A percentile compares a stretch with the other conserved stretches of the same genome.
phyloP scores from a whole-genome alignment of 2,888 invertebrate species.

The Agrilus biguttatus region DNA sequence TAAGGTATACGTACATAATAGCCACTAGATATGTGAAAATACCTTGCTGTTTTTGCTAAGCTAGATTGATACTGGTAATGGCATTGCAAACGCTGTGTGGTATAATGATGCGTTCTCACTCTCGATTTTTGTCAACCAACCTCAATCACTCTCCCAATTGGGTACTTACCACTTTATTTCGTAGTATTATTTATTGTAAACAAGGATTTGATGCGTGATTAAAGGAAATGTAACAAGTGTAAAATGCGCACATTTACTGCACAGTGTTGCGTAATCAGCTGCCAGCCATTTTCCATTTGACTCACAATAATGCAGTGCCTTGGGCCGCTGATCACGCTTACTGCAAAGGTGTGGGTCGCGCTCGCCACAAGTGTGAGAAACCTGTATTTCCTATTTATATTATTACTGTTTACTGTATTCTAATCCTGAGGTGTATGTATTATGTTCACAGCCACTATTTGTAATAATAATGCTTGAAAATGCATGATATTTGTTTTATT shows the following conservation, averaged over 20 bases:
- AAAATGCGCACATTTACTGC: conserved; percentile 8
- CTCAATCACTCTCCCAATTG: too few relatives aligned
- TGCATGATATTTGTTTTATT: conserved; percentile 77
- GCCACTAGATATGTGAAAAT: too few relatives aligned
- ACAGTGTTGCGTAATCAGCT: conserved; percentile 30
- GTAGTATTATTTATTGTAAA: not conserved
- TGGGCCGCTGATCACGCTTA: conserved; percentile 34
- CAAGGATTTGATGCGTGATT: conserved; percentile 1
- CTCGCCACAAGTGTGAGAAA: conserved; percentile 22
- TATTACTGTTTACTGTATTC: conserved; percentile 36
- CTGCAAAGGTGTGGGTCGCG: conserved; percentile 29
- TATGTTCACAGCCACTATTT: conserved; percentile 50
- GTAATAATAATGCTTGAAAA: conserved; percentile 78
- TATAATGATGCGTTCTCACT: too few relatives aligned
- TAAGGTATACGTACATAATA: too few relatives aligned
- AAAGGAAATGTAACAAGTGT: not conserved
- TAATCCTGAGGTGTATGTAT: conserved; percentile 41
- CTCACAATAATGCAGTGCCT: conserved; percentile 33
- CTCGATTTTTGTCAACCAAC: too few relatives aligned
- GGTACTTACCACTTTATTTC: too few relatives aligned
- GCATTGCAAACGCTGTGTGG: too few relatives aligned
- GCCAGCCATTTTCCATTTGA: conserved; percentile 25
- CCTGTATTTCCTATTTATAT: conserved; percentile 26
- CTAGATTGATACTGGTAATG: too few relatives aligned
- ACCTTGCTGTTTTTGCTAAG: too few relatives aligned